Evolutionary conservation across 2,797 vertebrate species (phyloP).

Genomic region (Channallabes apus): DNA sequence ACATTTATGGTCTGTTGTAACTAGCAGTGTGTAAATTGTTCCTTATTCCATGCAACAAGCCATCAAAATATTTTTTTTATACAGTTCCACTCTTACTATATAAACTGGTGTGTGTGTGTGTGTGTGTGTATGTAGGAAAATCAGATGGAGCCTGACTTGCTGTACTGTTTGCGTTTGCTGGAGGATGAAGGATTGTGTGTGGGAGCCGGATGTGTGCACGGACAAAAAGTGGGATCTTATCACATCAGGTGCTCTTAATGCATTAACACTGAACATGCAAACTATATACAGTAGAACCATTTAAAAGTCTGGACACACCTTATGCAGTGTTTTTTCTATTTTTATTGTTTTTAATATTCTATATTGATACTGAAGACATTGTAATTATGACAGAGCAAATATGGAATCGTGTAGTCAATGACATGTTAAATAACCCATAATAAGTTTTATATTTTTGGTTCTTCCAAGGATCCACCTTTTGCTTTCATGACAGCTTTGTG

Average conservation of each 20-base stretch:
- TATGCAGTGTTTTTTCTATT: too few relatives aligned
- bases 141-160: slow-evolving; percentile 67
- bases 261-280: neutral
- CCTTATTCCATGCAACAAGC: neutral
- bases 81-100: neutral
- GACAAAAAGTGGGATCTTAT: slow-evolving; percentile 67
- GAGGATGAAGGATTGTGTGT: slow-evolving; percentile 70
- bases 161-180: slow-evolving; percentile 72
- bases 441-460: too few relatives aligned
- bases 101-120: slow-evolving; percentile 19
- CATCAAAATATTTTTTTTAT: neutral
- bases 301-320: too few relatives aligned
- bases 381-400: too few relatives aligned
- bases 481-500: too few relatives aligned
- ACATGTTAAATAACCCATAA: too few relatives aligned
- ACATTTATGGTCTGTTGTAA: neutral
- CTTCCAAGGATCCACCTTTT: too few relatives aligned
- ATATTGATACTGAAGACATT: too few relatives aligned
- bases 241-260: slow-evolving; percentile 70
- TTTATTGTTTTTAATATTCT: too few relatives aligned
- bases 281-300: too few relatives aligned
- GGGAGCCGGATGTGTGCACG: slow-evolving; percentile 64
- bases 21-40: neutral
- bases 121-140: slow-evolving; percentile 64
- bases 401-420: too few relatives aligned